These are phyloP conservation scores for Erethizon dorsatum DNA, from an alignment of 2,797 vertebrate species.

Conservation along the genomic window DNA sequence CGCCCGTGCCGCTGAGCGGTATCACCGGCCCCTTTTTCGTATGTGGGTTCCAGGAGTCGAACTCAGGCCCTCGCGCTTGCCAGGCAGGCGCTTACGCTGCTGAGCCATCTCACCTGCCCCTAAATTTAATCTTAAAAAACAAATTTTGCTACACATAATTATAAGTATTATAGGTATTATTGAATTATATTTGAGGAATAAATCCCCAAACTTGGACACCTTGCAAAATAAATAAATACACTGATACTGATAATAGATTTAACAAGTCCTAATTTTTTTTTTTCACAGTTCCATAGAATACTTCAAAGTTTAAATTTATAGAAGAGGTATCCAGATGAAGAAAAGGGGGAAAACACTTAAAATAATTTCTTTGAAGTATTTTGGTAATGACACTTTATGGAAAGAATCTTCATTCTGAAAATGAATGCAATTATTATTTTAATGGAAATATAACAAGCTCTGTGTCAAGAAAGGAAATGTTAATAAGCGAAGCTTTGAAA, in stretches of 20 bases:
- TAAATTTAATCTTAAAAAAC: not conserved
- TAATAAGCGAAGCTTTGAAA: constrained; percentile 65
- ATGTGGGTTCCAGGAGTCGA: too few relatives aligned
- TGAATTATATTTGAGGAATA: constrained; percentile 49
- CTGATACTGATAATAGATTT: not conserved
- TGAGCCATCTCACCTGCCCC: too few relatives aligned
- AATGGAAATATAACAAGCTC: not conserved
- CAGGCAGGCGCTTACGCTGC: too few relatives aligned
- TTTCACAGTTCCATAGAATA: constrained; percentile 49
- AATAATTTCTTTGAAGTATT: constrained; percentile 27
- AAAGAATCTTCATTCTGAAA: constrained; percentile 38
- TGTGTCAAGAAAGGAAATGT: constrained; percentile 57
- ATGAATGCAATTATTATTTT: constrained; percentile 61
- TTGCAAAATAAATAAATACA: constrained; percentile 52
- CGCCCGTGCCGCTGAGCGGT: too few relatives aligned
- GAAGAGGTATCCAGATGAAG: constrained; percentile 34
- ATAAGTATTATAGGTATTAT: too few relatives aligned
- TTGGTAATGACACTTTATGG: constrained; percentile 16
- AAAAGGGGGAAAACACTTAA: constrained; percentile 41
- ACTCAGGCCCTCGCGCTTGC: too few relatives aligned
- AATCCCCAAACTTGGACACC: not conserved
- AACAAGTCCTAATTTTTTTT: constrained; percentile 51
- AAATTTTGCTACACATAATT: constrained; percentile 45
- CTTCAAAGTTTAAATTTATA: constrained; percentile 55
- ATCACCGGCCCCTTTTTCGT: too few relatives aligned